These are phyloP conservation scores for Spongia lamella DNA, from an alignment of 37 sponge, comb jelly and placozoan species.

Conservation along the genomic window DNA sequence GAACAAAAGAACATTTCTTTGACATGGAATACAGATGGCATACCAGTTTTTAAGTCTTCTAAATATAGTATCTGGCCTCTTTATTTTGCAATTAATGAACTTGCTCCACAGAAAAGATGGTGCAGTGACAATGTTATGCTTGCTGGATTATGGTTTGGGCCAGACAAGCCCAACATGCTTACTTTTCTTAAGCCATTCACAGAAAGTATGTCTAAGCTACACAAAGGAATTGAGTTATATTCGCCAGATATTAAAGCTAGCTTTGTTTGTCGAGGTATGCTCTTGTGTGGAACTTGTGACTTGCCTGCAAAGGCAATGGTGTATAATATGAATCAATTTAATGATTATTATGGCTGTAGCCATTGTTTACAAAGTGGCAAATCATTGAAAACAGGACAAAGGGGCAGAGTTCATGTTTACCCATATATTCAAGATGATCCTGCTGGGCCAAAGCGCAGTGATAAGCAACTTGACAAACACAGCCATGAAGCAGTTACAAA, in stretches of 20 bases:
- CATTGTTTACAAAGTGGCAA: slow-evolving; percentile 7
- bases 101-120: neutral
- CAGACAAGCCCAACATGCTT: slow-evolving; percentile 5
- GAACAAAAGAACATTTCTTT: neutral
- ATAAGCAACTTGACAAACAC: no score
- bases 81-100: slow-evolving; percentile 9
- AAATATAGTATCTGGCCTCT: slow-evolving; percentile 5
- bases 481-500: no score
- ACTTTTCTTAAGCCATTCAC: slow-evolving; percentile 8
- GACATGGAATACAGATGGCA: slow-evolving; percentile 19
- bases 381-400: neutral
- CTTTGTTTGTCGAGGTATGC: no score
- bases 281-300: slow-evolving; percentile 16
- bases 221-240: no score
- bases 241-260: no score
- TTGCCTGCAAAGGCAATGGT: slow-evolving; percentile 10
- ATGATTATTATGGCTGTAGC: slow-evolving; percentile 15
- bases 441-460: slow-evolving; percentile 5
- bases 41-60: slow-evolving; percentile 13
- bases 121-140: neutral
- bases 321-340: slow-evolving; percentile 4
- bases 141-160: slow-evolving; percentile 4
- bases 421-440: slow-evolving; percentile 1
- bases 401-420: neutral
- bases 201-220: neutral